These are phyloP conservation scores for Trachelus tabidus DNA, from an alignment of 2,888 invertebrate species.

Conservation along the genomic window DNA sequence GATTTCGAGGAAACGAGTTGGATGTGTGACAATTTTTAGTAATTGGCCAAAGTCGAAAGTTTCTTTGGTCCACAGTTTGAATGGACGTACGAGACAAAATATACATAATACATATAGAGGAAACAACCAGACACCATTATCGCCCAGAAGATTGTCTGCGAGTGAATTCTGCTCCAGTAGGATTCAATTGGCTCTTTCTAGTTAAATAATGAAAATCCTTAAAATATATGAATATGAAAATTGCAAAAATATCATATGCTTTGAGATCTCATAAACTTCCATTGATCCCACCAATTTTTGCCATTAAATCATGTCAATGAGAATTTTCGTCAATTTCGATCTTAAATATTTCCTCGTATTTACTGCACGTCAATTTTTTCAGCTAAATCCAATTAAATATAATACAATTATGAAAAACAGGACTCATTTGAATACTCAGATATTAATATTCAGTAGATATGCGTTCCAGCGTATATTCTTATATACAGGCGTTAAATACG, in stretches of 20 bases:
- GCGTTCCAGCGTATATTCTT: no score
- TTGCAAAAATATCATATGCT: not conserved
- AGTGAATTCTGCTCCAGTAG: not conserved
- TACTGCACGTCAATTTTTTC: not conserved
- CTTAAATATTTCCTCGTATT: not conserved
- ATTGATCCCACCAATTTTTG: not conserved
- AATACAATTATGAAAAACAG: not conserved
- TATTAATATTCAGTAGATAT: not conserved
- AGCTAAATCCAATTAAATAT: not conserved
- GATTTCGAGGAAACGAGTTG: not conserved
- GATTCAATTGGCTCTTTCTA: not conserved
- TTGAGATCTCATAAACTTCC: not conserved
- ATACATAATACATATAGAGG: not conserved
- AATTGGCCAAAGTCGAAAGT: conserved; percentile 12
- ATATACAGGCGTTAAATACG: no score
- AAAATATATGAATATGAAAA: not conserved
- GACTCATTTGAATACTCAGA: not conserved
- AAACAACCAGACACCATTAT: not conserved
- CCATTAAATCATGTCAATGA: not conserved
- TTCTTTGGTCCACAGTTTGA: not conserved
- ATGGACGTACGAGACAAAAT: not conserved
- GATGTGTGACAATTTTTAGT: conserved; percentile 18
- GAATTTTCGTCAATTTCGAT: not conserved
- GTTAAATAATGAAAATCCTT: not conserved
- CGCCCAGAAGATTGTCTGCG: not conserved